These are phyloP conservation scores for Elgaria multicarinata DNA, from an alignment of 2,113 vertebrate species.

Conservation along the genomic window DNA sequence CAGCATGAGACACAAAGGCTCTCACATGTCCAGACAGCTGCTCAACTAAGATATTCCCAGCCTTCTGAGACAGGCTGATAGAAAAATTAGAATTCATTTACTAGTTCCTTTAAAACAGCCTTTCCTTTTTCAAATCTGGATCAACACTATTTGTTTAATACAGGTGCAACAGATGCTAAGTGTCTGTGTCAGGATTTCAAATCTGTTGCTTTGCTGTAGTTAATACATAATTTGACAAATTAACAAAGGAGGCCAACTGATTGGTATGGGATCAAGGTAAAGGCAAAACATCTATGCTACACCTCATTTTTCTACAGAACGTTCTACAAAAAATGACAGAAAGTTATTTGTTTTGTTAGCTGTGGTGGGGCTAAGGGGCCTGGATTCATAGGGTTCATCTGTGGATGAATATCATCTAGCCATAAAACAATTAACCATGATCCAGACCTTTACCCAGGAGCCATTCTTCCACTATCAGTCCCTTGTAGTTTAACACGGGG, in stretches of 20 bases:
- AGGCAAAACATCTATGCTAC: neutral
- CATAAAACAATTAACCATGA: neutral
- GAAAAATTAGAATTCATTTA: neutral
- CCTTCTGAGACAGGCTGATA: neutral
- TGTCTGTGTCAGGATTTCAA: neutral
- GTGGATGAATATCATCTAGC: neutral
- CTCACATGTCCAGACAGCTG: neutral
- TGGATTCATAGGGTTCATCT: neutral
- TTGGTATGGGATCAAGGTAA: neutral
- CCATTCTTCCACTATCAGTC: neutral
- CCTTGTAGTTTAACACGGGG: neutral
- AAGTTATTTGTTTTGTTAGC: neutral
- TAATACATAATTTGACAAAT: neutral
- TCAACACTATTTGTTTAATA: neutral
- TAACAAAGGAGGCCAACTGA: neutral
- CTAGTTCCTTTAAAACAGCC: neutral
- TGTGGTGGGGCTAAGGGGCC: neutral
- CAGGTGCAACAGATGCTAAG: neutral
- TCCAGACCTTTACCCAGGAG: neutral
- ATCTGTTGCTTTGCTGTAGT: neutral
- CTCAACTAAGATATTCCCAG: neutral
- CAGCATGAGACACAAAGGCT: neutral
- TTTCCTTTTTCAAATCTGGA: neutral
- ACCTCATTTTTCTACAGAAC: neutral
- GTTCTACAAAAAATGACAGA: neutral